phyloP scores from a whole-genome alignment of 2,113 vertebrate genomes.

The Tautogolabrus adspersus region DNA sequence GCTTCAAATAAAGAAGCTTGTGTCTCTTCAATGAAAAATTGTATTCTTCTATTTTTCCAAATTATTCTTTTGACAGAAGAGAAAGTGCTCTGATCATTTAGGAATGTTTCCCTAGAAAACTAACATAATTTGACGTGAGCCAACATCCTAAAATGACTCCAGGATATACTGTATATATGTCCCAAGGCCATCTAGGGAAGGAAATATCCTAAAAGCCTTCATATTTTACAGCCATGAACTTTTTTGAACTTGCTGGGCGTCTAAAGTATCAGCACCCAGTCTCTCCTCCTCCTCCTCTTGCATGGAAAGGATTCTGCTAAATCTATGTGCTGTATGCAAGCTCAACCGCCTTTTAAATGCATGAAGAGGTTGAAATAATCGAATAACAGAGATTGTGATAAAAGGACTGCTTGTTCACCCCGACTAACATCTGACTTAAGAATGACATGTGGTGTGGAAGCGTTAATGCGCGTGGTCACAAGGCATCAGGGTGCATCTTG shows the following conservation, averaged over 20 bases:
- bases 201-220: neutral
- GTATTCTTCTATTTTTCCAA: too few relatives aligned
- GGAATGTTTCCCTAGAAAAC: neutral
- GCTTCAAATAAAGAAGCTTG: too few relatives aligned
- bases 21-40: too few relatives aligned
- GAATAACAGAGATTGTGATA: conserved; percentile 70
- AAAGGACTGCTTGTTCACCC: conserved; percentile 73
- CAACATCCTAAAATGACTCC: neutral
- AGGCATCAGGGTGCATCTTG: conserved; percentile 52
- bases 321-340: conserved; percentile 40
- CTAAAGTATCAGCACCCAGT: conserved; percentile 17
- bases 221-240: conserved; percentile 1
- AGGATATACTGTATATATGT: neutral
- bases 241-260: conserved; percentile 13
- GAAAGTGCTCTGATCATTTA: neutral
- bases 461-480: conserved; percentile 58
- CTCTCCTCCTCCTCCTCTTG: conserved; percentile 26
- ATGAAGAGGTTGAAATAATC: conserved; percentile 65
- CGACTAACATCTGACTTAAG: conserved; percentile 76
- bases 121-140: neutral
- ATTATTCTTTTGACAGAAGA: neutral
- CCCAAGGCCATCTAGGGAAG: neutral
- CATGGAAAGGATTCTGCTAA: conserved; percentile 46
- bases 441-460: conserved; percentile 69
- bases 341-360: conserved; percentile 52